Percentiles rank a stretch among this genome's conserved stretches.
Conservation (phyloP, 2,888 invertebrate species). For the Caenorhabditis doughertyi region DNA sequence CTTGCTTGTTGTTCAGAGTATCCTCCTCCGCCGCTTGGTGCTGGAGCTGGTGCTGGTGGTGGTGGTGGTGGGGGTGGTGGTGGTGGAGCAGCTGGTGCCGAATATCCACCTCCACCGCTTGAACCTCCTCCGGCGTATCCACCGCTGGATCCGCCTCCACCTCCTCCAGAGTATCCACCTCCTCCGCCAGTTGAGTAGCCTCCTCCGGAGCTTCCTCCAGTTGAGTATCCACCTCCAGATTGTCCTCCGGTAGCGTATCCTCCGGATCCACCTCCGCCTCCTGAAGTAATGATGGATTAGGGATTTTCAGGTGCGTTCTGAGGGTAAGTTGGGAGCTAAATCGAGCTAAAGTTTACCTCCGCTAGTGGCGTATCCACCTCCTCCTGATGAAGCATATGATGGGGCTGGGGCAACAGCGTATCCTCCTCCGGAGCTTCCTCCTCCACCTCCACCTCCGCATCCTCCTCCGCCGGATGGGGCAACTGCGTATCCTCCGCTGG, state of each 20-base stretch:
- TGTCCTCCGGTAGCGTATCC: conserved; percentile 51
- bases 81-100: conserved; percentile 53
- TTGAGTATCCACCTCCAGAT: conserved; percentile 47
- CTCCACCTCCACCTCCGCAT: conserved; percentile 20
- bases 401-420: conserved; percentile 45
- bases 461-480: conserved; percentile 60
- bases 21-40: conserved; percentile 50
- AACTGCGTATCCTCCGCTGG: conserved; percentile 55
- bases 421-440: conserved; percentile 44
- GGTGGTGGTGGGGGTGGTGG: conserved; percentile 67
- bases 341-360: conserved; percentile 24
- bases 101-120: conserved; percentile 42
- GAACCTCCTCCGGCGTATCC: conserved; percentile 40
- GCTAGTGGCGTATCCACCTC: conserved; percentile 61
- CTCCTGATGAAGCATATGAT: conserved; percentile 45
- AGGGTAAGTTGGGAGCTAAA: too few species aligned
- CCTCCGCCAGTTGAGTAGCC: conserved; percentile 62
- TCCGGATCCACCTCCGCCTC: conserved; percentile 43
- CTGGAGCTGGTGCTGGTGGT: conserved; percentile 60
- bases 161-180: conserved; percentile 39
- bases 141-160: conserved; percentile 44
- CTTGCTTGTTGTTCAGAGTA: conserved; percentile 67
- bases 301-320: too few species aligned
- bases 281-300: too few species aligned
- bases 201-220: conserved; percentile 49